Evolutionary conservation across 2,888 invertebrate genomes (phyloP).

Genomic region (Polyploca ridens): DNA sequence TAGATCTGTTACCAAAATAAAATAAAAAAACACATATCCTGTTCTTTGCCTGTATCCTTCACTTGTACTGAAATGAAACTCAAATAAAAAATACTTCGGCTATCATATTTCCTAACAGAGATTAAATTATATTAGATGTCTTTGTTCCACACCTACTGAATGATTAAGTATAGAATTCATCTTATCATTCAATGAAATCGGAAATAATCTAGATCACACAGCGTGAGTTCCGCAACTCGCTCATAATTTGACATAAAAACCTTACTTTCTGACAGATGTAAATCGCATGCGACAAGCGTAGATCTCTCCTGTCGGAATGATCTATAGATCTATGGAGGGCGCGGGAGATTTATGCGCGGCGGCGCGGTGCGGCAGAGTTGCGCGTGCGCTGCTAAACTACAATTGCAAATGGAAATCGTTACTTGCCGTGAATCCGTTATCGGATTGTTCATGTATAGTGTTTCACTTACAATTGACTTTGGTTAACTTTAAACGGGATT

Average conservation of each 20-base stretch:
- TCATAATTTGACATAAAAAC: slow-evolving; percentile 25
- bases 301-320: slow-evolving; percentile 51
- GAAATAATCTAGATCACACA: slow-evolving; percentile 6
- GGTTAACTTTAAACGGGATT: not conserved
- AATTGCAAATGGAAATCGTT: slow-evolving; percentile 32
- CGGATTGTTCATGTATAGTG: slow-evolving; percentile 23
- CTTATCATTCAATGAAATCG: slow-evolving; percentile 14
- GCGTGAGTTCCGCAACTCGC: slow-evolving; percentile 9
- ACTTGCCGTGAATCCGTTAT: slow-evolving; percentile 19
- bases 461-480: slow-evolving; percentile 15
- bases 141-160: not conserved
- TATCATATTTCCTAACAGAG: not conserved
- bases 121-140: not conserved
- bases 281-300: slow-evolving; percentile 37
- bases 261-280: slow-evolving; percentile 44
- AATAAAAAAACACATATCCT: too few relatives aligned
- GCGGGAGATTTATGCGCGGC: slow-evolving; percentile 39
- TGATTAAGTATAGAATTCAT: not conserved
- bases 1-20: too few relatives aligned
- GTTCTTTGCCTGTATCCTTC: too few relatives aligned
- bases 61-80: too few relatives aligned
- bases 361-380: slow-evolving; percentile 15
- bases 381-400: slow-evolving; percentile 30
- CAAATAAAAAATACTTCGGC: too few relatives aligned
- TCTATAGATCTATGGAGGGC: slow-evolving; percentile 44